Percentiles rank a stretch among this genome's conserved stretches.
Conservation (phyloP, 1,140 invertebrate genomes). For the Venturia canescens region DNA sequence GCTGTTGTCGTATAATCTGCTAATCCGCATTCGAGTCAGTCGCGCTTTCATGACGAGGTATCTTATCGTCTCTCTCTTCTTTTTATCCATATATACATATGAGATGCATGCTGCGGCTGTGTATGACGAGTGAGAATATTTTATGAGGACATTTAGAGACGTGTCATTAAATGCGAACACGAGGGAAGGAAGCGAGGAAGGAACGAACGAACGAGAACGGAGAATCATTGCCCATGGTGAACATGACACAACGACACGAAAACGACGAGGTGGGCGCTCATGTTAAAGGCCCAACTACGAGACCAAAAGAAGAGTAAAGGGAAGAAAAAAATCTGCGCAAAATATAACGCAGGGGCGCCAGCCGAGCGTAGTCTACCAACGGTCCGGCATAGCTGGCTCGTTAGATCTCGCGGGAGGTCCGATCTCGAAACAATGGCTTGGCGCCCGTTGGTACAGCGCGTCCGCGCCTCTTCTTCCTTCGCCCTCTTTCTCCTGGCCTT, state of each 20-base stretch:
- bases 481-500: slow-evolving; percentile 22
- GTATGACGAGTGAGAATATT: slow-evolving; percentile 39
- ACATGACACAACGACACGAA: slow-evolving; percentile 26
- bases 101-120: background rate
- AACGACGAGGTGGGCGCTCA: slow-evolving; percentile 35
- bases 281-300: background rate
- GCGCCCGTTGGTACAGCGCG: slow-evolving; percentile 51
- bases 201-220: too few relatives aligned
- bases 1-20: slow-evolving; percentile 24
- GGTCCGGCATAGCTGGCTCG: slow-evolving; percentile 40
- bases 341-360: slow-evolving; percentile 32
- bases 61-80: background rate
- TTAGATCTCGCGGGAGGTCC: slow-evolving; percentile 67
- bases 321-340: slow-evolving; percentile 9
- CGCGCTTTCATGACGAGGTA: slow-evolving; percentile 28
- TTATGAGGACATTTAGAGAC: slow-evolving; percentile 46
- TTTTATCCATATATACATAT: background rate
- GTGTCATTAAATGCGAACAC: slow-evolving; percentile 36
- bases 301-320: slow-evolving; percentile 25
- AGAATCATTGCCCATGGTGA: slow-evolving; percentile 38
- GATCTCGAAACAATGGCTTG: slow-evolving; percentile 64
- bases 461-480: slow-evolving; percentile 41
- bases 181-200: background rate
- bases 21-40: slow-evolving; percentile 42
- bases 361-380: background rate